These are phyloP conservation scores for Rallus crepitans DNA, from an alignment of 2,797 vertebrate species.

Conservation along the genomic window DNA sequence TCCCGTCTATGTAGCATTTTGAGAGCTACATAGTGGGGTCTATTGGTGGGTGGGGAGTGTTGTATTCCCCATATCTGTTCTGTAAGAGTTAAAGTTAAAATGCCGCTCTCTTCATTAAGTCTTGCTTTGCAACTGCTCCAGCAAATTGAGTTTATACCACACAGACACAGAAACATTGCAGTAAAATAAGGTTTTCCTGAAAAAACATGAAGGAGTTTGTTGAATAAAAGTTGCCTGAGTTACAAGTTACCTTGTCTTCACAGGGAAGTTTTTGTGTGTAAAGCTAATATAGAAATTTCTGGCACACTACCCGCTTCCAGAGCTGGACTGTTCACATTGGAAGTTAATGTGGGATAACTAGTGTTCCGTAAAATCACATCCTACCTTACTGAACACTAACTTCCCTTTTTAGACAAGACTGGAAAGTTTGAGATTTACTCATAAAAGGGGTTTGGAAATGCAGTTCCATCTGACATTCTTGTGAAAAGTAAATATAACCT, in stretches of 20 bases:
- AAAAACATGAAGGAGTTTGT: background rate
- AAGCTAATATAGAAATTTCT: background rate
- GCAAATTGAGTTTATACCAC: background rate
- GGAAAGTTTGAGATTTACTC: background rate
- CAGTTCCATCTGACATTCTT: slow-evolving; percentile 11
- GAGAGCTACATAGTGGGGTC: background rate
- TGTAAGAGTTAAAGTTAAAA: background rate
- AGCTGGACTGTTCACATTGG: background rate
- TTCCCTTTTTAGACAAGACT: background rate
- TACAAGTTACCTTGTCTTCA: background rate
- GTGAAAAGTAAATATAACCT: slow-evolving; percentile 41
- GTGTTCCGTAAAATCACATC: background rate
- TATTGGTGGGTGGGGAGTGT: rapidly evolving
- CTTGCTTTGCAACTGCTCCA: background rate
- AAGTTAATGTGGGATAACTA: background rate
- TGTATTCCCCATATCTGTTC: background rate
- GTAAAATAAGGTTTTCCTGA: background rate
- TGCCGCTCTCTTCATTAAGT: background rate
- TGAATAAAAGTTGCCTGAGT: background rate
- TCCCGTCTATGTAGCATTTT: background rate
- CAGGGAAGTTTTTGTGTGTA: background rate
- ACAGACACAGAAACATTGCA: background rate
- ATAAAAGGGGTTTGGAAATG: background rate
- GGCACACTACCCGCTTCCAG: background rate
- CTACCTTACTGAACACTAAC: background rate